These are phyloP conservation scores for Caenorhabditis doughertyi DNA, from an alignment of 2,888 invertebrate species.

Conservation along the genomic window DNA sequence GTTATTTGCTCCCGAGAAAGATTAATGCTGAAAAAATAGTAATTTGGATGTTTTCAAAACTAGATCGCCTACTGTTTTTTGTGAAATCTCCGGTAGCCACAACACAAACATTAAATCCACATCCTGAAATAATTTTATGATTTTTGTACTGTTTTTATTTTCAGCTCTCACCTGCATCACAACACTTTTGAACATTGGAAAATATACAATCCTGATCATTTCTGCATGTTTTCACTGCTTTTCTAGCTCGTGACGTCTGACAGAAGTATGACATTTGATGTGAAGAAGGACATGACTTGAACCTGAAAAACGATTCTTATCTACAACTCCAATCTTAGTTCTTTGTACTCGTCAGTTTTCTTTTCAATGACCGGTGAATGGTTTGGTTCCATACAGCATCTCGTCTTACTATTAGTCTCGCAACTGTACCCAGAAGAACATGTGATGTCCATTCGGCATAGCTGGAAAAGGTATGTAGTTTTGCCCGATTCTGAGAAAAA, in stretches of 20 bases:
- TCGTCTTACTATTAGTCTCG: slow-evolving; percentile 42
- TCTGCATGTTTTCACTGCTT: slow-evolving; percentile 29
- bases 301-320: slow-evolving; percentile 33
- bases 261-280: slow-evolving; percentile 54
- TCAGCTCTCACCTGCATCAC: slow-evolving; percentile 38
- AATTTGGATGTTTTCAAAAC: not conserved
- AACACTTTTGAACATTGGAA: slow-evolving; percentile 51
- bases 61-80: slow-evolving; percentile 29
- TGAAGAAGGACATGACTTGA: slow-evolving; percentile 46
- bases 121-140: slow-evolving; percentile 34
- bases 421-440: slow-evolving; percentile 62
- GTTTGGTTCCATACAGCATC: slow-evolving; percentile 58
- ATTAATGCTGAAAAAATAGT: slow-evolving; percentile 42
- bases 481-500: slow-evolving; percentile 36
- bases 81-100: slow-evolving; percentile 39
- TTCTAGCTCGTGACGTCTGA: slow-evolving; percentile 36
- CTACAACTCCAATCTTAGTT: slow-evolving; percentile 12
- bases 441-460: slow-evolving; percentile 53
- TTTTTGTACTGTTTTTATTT: not conserved
- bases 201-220: slow-evolving; percentile 51
- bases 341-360: slow-evolving; percentile 41
- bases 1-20: slow-evolving; percentile 38
- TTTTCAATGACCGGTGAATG: slow-evolving; percentile 31
- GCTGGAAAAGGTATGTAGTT: slow-evolving; percentile 56
- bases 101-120: slow-evolving; percentile 57